Conservation (phyloP, 2,797 vertebrate genomes). For the Schizopygopsis malacanthus region DNA sequence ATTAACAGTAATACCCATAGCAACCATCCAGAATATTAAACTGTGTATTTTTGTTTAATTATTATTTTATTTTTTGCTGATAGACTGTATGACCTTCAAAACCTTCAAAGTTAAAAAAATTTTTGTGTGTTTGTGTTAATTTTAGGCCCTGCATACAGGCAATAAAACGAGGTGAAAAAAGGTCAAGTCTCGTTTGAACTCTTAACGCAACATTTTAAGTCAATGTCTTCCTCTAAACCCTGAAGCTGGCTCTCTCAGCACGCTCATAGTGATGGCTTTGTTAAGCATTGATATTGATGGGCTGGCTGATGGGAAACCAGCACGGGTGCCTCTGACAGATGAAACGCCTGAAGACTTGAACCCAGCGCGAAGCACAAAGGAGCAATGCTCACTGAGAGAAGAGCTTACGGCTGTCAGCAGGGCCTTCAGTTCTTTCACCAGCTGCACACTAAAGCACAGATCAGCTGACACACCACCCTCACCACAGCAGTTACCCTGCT, state of each 20-base stretch:
- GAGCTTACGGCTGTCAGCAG: conserved; percentile 59
- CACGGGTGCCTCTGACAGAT: conserved; percentile 40
- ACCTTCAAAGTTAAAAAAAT: too few species aligned
- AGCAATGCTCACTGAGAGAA: conserved; percentile 62
- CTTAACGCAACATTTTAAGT: background rate
- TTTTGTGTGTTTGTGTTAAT: background rate
- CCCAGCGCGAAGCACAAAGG: conserved; percentile 50
- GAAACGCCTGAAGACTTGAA: conserved; percentile 29
- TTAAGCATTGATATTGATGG: conserved; percentile 52
- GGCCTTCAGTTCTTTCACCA: conserved; percentile 57
- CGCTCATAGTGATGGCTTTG: conserved; percentile 26
- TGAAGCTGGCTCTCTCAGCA: background rate
- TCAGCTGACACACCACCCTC: conserved; percentile 40
- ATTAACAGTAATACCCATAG: too few species aligned
- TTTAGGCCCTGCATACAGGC: background rate
- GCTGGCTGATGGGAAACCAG: conserved; percentile 50
- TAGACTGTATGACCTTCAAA: too few species aligned
- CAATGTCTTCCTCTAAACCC: background rate
- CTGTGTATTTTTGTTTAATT: background rate
- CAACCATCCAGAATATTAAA: too few species aligned
- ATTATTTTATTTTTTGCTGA: too few species aligned
- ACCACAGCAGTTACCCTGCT: background rate
- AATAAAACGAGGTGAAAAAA: background rate
- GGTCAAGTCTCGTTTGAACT: background rate
- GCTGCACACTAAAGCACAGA: conserved; percentile 27